phyloP scores from a whole-genome alignment of 2,797 vertebrate species.

The Hirundo rustica region DNA sequence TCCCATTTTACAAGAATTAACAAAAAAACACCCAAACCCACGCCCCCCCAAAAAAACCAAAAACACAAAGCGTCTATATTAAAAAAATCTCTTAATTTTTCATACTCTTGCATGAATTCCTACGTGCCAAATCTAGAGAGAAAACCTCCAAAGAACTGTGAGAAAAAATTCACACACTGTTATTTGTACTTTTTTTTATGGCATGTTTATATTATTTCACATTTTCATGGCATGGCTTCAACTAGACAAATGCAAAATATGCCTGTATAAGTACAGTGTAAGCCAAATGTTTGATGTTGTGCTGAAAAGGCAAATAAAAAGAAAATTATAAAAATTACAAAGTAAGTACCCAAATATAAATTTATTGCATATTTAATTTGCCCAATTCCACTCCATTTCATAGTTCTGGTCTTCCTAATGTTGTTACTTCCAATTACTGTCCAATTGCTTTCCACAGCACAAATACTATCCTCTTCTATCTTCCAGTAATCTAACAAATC shows the following conservation, averaged over 20 bases:
- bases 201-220: background rate
- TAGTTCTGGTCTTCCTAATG: background rate
- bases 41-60: too few species aligned
- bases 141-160: background rate
- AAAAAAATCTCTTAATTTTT: background rate
- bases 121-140: background rate
- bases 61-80: accelerated
- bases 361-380: background rate
- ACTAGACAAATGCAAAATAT: background rate
- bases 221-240: background rate
- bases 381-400: background rate
- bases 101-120: background rate
- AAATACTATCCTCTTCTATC: background rate
- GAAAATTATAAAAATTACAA: background rate
- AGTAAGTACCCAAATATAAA: background rate
- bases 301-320: background rate
- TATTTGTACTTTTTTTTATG: background rate
- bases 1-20: background rate
- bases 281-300: background rate
- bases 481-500: background rate
- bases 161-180: background rate
- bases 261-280: background rate
- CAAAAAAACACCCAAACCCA: background rate
- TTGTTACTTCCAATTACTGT: background rate
- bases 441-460: background rate